Base-by-base conservation (phyloP, 2,888 invertebrate species). In the Abrostola triplasia region DNA sequence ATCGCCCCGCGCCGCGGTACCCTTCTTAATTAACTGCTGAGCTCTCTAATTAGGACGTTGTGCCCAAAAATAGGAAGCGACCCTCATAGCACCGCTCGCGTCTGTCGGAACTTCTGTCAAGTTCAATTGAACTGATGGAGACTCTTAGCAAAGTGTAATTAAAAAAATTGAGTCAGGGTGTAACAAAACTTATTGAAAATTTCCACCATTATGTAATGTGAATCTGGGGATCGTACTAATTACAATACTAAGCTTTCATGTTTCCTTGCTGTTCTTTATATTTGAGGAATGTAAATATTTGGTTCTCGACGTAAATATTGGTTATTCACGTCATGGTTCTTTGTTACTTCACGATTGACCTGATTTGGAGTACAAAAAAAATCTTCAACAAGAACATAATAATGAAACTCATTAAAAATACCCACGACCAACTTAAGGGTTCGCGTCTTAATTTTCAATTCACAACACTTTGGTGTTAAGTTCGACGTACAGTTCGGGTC, bases 21-120 rank as follows among this genome's bases (percentile, higher is more conserved):
- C 69, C 59, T 72, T 59, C 64, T 70, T 80, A 78, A 79, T 80
- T 80, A 80, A 79, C 79, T 79, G 59, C 58, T 66, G 67, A 70
- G 63, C 70, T 64, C 66, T 80, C 60, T 80, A 80, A 79, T 80
- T 80, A 80, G 73, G 59, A 65, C 64, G 54, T 69, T 65, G 67
- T 53, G 42, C 52, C 70, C 55, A 71, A 78, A 73, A 77, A 80
- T 80, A 71, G 65, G 68, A 62, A 67, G 55, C 57, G 64, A 40
- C 55, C 64, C 64, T 63, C 61, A 48, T 44, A 58, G 65, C 49
- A 71, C 50, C 62, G 65, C 64, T 67, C 53, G 61, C 47, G 37
- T 48, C 36, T 47, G 64, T 59, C 36, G 61, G 55, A 79, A 73
- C 60, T 73, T 79, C 55, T 52, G 54, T 51, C 37, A 52, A 60